Percentiles rank a stretch among this genome's conserved stretches.
phyloP scores from a whole-genome alignment of 2,888 invertebrate species.

The Steromphala cineraria region DNA sequence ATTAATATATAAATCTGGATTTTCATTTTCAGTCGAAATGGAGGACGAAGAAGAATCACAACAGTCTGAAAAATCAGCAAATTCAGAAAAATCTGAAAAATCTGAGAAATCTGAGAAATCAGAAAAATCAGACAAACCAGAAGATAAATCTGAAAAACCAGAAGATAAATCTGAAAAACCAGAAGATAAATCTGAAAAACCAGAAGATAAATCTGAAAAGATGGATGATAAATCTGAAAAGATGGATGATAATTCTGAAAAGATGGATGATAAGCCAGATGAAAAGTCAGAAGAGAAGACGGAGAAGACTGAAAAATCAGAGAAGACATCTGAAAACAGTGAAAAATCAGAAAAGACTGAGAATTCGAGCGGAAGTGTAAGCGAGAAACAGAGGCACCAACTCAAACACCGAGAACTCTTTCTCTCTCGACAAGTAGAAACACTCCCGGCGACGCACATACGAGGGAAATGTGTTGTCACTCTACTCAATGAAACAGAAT shows the following conservation, averaged over 20 bases:
- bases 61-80: not conserved
- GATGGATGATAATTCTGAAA: not conserved
- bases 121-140: not conserved
- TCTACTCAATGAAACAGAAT: conserved; percentile 98
- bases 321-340: not conserved
- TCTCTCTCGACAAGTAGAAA: conserved; percentile 95
- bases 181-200: not conserved
- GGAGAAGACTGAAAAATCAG: not conserved
- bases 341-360: not conserved
- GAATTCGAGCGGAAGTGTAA: not conserved
- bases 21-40: conserved; percentile 3
- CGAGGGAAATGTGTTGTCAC: conserved; percentile 99
- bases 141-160: not conserved
- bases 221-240: not conserved
- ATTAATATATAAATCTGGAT: not conserved
- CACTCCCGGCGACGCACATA: conserved; percentile 98
- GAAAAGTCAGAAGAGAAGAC: not conserved
- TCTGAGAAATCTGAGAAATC: not conserved
- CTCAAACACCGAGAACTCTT: conserved; percentile 98
- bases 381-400: conserved; percentile 88
- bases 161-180: not conserved
- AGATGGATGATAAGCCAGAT: not conserved
- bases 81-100: not conserved
- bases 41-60: not conserved
- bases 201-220: not conserved